Percentiles rank a stretch among this genome's conserved stretches.
phyloP scores from a whole-genome alignment of 2,113 vertebrate species.

The Aptenodytes patagonicus region DNA sequence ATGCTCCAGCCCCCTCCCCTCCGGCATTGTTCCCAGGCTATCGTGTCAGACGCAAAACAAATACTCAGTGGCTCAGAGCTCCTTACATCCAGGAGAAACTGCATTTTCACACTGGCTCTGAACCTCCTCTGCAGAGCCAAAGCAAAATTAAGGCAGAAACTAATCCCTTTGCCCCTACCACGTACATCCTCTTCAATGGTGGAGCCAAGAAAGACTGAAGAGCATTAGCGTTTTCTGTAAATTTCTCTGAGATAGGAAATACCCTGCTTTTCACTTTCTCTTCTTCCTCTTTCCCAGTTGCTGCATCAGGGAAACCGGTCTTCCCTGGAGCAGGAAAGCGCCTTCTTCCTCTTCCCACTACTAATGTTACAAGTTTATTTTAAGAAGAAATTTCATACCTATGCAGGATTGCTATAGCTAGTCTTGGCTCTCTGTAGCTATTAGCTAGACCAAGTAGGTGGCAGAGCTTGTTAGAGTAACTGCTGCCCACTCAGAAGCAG shows the following conservation, averaged over 20 bases:
- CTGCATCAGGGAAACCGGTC: background rate
- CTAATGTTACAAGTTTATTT: background rate
- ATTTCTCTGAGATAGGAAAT: background rate
- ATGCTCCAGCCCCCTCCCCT: slow-evolving; percentile 5
- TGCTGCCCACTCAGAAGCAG: slow-evolving; percentile 18
- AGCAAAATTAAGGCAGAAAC: slow-evolving; percentile 50
- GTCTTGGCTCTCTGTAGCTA: background rate
- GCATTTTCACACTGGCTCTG: slow-evolving; percentile 50
- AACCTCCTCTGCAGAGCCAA: slow-evolving; percentile 24
- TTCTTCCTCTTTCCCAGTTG: background rate
- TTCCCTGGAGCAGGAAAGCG: background rate
- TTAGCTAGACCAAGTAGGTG: slow-evolving; percentile 9
- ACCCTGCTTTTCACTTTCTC: background rate
- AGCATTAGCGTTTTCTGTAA: slow-evolving; percentile 28
- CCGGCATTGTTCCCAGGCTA: slow-evolving; percentile 2
- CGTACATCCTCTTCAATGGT: background rate
- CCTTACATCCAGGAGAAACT: slow-evolving; percentile 31
- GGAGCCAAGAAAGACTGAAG: slow-evolving; percentile 18
- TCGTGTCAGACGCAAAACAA: slow-evolving; percentile 31
- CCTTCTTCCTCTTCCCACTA: background rate
- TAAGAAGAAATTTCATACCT: slow-evolving; percentile 11
- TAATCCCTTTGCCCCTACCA: slow-evolving; percentile 46
- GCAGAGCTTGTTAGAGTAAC: slow-evolving; percentile 26
- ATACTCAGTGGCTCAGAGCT: slow-evolving; percentile 28
- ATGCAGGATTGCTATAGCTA: background rate